Base-by-base conservation (phyloP, 2,113 vertebrate genomes). In the Eidolon helvum region DNA sequence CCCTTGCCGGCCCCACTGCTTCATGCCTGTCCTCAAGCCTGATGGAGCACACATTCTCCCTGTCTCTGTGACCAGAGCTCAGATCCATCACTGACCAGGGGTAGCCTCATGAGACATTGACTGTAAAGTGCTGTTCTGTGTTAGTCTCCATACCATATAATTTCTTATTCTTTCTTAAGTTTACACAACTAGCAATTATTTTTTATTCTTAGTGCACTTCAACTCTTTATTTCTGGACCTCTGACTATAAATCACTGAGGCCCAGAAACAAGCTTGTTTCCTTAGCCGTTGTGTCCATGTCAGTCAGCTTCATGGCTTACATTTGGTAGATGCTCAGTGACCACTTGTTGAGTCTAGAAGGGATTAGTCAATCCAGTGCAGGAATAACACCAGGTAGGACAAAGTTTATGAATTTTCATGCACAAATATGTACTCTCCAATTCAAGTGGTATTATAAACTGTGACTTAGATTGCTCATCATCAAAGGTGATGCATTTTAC, bases 211-310 rank as follows among this genome's bases (percentile, higher is more conserved):
- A 50, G 10, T 35, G 10, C 16, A 33, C 22, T 55, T 79, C 26
- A 30, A 19, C 21, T 28, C 40, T 77, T 50, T 15, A 7, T 35
- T 50, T 72, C 48, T 74, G 28, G 19, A n/a, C 4, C 14, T 65
- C 28, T 61, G 11, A 80, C 33, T 53, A 7, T 53, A 90, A 33
- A 66, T 26, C n/a, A 50, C n/a, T 5, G 16, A 80, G 61, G 45
- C 7, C 7, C 55, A 57, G 55, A 57, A 57, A 57, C 55, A 57
- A 57, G 53, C 21, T 7, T 22, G 55, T 57, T 7, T 22, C 55
- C 55, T 57, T 57, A 1, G 21, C 19, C 14, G 1, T 22, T 35
- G 1, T 26, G 0, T 50, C 16, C 2, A 0, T 40, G 12, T 30
- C 21, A 68, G 2, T 9, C 40, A 68, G 22, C 26, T 14, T 10